Conservation (phyloP, 1,140 invertebrate genomes). For the Diabrotica undecimpunctata region DNA sequence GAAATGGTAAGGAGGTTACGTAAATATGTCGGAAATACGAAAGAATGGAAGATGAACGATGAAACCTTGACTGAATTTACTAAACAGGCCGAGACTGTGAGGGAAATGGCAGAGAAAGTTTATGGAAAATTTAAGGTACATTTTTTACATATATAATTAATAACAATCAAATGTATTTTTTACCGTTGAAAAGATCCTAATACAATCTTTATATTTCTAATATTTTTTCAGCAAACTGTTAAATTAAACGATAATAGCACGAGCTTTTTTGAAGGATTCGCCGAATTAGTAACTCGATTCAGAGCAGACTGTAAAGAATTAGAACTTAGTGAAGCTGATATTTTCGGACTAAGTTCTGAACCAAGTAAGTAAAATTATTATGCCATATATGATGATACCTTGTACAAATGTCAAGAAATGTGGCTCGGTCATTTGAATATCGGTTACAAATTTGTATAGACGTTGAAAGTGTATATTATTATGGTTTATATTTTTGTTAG, state of each 20-base stretch:
- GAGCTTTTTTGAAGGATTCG: conserved; percentile 59
- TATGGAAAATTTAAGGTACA: conserved; percentile 33
- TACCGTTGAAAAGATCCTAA: too few species aligned
- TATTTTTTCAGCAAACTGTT: conserved; percentile 50
- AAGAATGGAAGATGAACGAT: conserved; percentile 65
- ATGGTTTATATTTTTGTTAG: conserved; percentile 1
- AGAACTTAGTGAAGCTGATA: conserved; percentile 54
- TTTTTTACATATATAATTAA: conserved; percentile 4
- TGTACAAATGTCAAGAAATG: too few species aligned
- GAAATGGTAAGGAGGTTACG: conserved; percentile 67
- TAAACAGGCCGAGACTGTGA: conserved; percentile 62
- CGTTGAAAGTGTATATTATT: neutral
- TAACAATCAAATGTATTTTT: neutral
- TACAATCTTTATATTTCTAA: too few species aligned
- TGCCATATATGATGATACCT: neutral
- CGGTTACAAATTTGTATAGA: too few species aligned
- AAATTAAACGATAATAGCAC: conserved; percentile 47
- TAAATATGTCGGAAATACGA: conserved; percentile 70
- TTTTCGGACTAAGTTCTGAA: conserved; percentile 53
- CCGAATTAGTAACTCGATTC: conserved; percentile 55
- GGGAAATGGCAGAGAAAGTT: conserved; percentile 55
- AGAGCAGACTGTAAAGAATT: conserved; percentile 57
- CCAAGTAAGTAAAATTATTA: conserved; percentile 41
- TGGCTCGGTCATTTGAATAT: too few species aligned
- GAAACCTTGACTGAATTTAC: conserved; percentile 60